Base-by-base conservation (phyloP, 2,797 vertebrate genomes). In the Pseudopleuronectes americanus region DNA sequence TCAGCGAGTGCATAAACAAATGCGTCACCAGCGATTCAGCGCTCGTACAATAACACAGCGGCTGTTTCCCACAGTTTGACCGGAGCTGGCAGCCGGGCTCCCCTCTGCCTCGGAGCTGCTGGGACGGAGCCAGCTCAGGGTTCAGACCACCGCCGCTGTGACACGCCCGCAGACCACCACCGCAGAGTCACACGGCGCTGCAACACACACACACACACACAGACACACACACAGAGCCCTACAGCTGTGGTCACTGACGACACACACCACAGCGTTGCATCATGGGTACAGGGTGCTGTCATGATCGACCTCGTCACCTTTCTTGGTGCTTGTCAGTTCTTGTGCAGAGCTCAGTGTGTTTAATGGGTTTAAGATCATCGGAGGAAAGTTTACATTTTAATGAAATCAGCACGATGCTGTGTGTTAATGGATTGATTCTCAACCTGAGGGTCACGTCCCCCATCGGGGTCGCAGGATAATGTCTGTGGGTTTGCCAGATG, bases 1-100 rank as follows among this genome's bases (percentile, higher is more conserved):
- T 86, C 79, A 90, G 79, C 41, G 56, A 72, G 80, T 31, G 24
- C 76, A 92, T 94, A 95, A 95, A 94, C 93, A 94, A 93, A 93
- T 86, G 87, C 76, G 89, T 94, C 93, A 94, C 87, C 84, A 89
- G 85, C 85, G 63, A 90, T 92, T 92, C 92, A 92, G 88, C 66
- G 81, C 70, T 21, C 85, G 61, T 91, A 93, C 93, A 94, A 94
- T 93, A 94, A 94, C 92, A 94, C 75, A 56, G 79, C 76, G 85
- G 81, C 76, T 48, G 86, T 91, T 94, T 94, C 93, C 93, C 93
- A 94, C 92, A 92, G 76, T 85, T 81, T 66, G 78, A 79, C 84
- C 85, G 54, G 80, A 63, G 74, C 81, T 92, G 87, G 91, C 89
- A 92, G 77, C 43, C 23, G 45, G 74, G 47, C 75, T 67, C 53